Evolutionary conservation across 2,888 invertebrate species (phyloP), one percentile per base, ranked within the genome.

Genomic region (Idaea dimidiata): DNA sequence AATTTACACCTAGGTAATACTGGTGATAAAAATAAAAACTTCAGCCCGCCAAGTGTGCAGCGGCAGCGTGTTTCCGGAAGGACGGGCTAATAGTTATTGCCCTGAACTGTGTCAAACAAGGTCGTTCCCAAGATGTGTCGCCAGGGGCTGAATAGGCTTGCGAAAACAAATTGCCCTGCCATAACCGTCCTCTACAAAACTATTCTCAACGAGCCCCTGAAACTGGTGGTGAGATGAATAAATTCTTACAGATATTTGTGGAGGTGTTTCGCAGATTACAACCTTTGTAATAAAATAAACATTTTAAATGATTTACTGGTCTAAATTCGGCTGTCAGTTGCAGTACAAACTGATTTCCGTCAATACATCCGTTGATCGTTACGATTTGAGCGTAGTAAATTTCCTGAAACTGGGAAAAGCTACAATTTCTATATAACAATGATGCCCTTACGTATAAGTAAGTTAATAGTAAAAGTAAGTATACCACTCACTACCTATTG

Each of bases 51-150:
- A 43, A 14, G 10, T 14, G 14, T 43, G 43, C 43, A 43, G 7
- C 43, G 43, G 43, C 43, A 43, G 43, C 43, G 1, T 10, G 43
- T 8, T 43, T 43, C 43, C 43, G 43, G 43, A 43, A 43, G 43
- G 43, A 43, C 8, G 43, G 43, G 43, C 43, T 43, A 43, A 43
- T 43, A 43, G 43, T 43, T 43, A 43, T 43, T 43, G 43, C 43
- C 43, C 10, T 43, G 43, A 43, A 43, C 43, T 43, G 43, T 43
- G 43, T 43, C 43, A 43, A 43, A 43, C 43, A 43, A 43, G 43
- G 43, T 43, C 43, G 43, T 43, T 43, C 43, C 43, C 43, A 43
- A 43, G 43, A 43, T 43, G 43, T 43, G 43, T 43, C 43, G 43
- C 43, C 43, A 8, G 8, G 43, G 43, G 14, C 43, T 43, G 43